Evolutionary conservation across 2,113 vertebrate species (phyloP).

Genomic region (Thryonomys swinderianus): DNA sequence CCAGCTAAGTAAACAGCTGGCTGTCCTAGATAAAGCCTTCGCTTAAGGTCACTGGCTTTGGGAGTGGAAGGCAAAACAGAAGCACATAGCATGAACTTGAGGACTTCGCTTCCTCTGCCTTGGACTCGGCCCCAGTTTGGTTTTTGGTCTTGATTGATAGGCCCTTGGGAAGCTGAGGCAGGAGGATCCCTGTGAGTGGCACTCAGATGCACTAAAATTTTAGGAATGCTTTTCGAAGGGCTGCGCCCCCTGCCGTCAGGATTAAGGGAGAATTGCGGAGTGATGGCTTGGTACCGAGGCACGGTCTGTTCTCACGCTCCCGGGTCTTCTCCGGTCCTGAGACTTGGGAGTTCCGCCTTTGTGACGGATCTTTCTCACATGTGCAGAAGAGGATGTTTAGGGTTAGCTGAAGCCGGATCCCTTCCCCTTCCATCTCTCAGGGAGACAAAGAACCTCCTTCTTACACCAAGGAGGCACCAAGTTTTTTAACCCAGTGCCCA

Average conservation of each 20-base stretch:
- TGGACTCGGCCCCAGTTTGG: not conserved
- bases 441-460: conserved; percentile 69
- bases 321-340: not conserved
- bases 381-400: conserved; percentile 18
- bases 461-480: conserved; percentile 50
- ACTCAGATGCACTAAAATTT: not conserved
- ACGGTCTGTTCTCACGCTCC: not conserved
- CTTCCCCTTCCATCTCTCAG: conserved; percentile 72
- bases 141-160: not conserved
- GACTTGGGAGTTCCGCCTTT: not conserved
- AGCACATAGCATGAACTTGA: not conserved
- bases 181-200: not conserved
- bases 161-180: not conserved
- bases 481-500: conserved; percentile 48
- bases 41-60: not conserved
- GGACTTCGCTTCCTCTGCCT: not conserved
- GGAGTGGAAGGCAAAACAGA: not conserved
- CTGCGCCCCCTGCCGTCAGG: not conserved
- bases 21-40: not conserved
- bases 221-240: not conserved
- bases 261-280: not conserved
- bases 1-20: not conserved
- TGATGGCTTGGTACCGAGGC: not conserved
- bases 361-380: not conserved
- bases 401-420: not conserved